These are phyloP conservation scores for Rhopilema esculentum DNA, from an alignment of 30 jellyfish, hydroid and myxozoan genomes.

Conservation along the genomic window DNA sequence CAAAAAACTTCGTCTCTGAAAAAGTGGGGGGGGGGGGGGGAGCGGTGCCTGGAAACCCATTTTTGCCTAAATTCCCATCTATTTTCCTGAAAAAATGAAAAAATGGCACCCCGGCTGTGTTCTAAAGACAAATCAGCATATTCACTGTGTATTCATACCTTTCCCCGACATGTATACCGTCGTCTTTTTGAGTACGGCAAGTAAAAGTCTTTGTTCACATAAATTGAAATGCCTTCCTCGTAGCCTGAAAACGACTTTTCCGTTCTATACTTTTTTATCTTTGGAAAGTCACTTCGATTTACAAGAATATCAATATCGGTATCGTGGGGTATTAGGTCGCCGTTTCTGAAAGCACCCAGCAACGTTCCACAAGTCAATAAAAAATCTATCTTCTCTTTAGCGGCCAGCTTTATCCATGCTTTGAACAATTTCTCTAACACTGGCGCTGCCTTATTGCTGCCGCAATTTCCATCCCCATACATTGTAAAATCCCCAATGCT, in stretches of 20 bases:
- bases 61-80: no score
- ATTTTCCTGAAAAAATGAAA: no score
- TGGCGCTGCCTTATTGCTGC: conserved; percentile 3
- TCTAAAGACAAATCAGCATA: no score
- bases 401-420: conserved; percentile 73
- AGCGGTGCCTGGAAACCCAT: no score
- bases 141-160: conserved; percentile 61
- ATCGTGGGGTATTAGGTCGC: conserved; percentile 82
- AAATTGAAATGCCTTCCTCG: conserved; percentile 64
- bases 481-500: conserved; percentile 10
- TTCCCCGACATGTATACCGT: conserved; percentile 84
- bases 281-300: conserved; percentile 37
- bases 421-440: conserved; percentile 40
- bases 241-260: conserved; percentile 62
- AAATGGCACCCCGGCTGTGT: no score
- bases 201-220: conserved; percentile 74
- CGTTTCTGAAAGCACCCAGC: conserved; percentile 87
- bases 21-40: no score
- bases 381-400: conserved; percentile 52
- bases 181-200: conserved; percentile 78
- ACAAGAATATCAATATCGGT: conserved; percentile 78
- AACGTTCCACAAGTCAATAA: conserved; percentile 85
- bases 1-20: no score
- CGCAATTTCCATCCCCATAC: conserved; percentile 84
- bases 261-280: conserved; percentile 46